Percentiles rank a stretch among this genome's conserved stretches.
phyloP scores from a whole-genome alignment of 2,888 invertebrate genomes.

The Resseliella maxima region DNA sequence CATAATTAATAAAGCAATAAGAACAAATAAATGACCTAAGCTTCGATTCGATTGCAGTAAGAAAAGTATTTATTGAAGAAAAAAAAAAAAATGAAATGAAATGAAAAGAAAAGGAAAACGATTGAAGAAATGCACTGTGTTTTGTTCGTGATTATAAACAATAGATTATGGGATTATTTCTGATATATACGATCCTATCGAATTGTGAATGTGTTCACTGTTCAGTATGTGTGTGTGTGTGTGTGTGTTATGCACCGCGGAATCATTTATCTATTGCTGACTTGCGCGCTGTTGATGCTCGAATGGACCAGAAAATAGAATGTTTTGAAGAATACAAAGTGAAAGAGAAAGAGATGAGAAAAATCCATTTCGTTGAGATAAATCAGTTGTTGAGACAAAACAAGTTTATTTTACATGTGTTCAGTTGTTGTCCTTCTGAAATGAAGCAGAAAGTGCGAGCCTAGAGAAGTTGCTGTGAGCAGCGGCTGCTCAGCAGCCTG shows the following conservation, averaged over 20 bases:
- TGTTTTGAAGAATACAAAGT: not conserved
- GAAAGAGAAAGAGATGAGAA: not conserved
- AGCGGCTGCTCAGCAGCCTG: too few species aligned
- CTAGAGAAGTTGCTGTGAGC: too few species aligned
- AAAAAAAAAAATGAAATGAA: too few species aligned
- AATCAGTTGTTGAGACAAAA: conserved; percentile 26
- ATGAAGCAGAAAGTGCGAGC: not conserved
- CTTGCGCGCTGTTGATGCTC: not conserved
- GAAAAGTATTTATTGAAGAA: not conserved
- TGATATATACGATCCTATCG: not conserved
- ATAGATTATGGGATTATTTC: conserved; percentile 21
- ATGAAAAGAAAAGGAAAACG: too few species aligned
- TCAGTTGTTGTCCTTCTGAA: not conserved
- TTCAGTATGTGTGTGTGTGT: too few species aligned
- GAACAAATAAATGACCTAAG: not conserved
- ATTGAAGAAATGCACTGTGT: not conserved
- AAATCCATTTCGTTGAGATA: not conserved
- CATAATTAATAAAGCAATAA: conserved; percentile 40
- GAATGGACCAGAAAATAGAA: too few species aligned
- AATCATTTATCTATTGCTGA: not conserved
- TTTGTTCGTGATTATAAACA: conserved; percentile 41
- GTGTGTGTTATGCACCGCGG: not conserved
- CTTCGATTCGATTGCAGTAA: not conserved
- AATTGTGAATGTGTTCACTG: not conserved
- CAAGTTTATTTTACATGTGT: conserved; percentile 51